These are phyloP conservation scores for Eulithis prunata DNA, from an alignment of 2,888 invertebrate genomes.

Conservation along the genomic window DNA sequence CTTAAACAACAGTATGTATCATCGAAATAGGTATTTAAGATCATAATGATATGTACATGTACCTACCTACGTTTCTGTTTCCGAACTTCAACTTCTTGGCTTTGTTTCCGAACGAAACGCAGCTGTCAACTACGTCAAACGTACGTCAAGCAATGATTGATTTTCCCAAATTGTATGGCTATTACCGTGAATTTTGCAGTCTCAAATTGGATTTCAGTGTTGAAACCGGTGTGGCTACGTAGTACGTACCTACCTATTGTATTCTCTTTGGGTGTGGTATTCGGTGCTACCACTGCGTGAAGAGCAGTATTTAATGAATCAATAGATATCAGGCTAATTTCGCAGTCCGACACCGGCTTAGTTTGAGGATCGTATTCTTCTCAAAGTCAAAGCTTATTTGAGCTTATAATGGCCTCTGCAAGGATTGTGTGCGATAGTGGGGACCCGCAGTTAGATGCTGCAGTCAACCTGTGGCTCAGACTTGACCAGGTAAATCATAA, in stretches of 20 bases:
- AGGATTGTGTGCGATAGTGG: conserved; percentile 71
- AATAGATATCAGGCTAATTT: conserved; percentile 4
- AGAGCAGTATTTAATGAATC: not conserved
- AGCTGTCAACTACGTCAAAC: conserved; percentile 22
- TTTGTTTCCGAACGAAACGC: conserved; percentile 23
- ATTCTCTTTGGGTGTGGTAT: not conserved
- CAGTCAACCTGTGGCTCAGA: conserved; percentile 88
- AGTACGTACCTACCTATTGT: too few relatives aligned
- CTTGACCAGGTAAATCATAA: conserved; percentile 87
- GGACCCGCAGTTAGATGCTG: conserved; percentile 84
- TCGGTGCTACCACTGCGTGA: not conserved
- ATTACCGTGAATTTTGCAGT: not conserved
- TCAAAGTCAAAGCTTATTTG: not conserved
- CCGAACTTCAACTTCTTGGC: not conserved
- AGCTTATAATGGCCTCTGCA: conserved; percentile 15
- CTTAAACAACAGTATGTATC: not conserved
- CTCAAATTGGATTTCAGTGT: conserved; percentile 1
- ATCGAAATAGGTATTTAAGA: too few relatives aligned
- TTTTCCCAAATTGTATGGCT: not conserved
- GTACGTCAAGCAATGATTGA: not conserved
- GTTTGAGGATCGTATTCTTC: conserved; percentile 6
- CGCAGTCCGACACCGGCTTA: conserved; percentile 18
- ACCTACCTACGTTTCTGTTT: not conserved
- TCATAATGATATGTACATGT: too few relatives aligned
- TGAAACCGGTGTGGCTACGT: not conserved